Conservation (phyloP, 2,797 vertebrate genomes). For the Ctenosaura bakeri region DNA sequence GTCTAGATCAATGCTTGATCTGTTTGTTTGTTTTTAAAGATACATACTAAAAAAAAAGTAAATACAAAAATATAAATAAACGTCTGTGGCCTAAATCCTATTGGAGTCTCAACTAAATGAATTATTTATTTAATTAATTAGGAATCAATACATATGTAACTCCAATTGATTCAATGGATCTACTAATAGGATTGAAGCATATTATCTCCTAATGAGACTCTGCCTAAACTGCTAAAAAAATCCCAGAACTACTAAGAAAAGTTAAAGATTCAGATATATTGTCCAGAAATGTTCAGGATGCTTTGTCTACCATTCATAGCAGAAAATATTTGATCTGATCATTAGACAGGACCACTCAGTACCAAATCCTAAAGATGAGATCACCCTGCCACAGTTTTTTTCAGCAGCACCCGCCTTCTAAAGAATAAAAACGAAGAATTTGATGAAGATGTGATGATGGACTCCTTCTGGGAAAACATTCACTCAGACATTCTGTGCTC, state of each 20-base stretch:
- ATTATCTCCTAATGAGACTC: neutral
- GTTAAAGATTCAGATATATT: neutral
- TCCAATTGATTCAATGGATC: too few relatives aligned
- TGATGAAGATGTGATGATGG: slow-evolving; percentile 27
- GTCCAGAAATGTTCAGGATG: neutral
- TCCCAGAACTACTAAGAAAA: too few relatives aligned
- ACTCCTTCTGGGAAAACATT: slow-evolving; percentile 40
- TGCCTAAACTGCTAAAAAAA: neutral
- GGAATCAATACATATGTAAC: too few relatives aligned
- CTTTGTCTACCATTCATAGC: neutral
- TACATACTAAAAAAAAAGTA: too few relatives aligned
- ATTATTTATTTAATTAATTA: too few relatives aligned
- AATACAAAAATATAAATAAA: too few relatives aligned
- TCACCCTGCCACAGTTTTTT: neutral
- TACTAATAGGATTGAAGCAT: too few relatives aligned
- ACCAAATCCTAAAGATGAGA: neutral
- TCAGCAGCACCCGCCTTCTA: slow-evolving; percentile 37
- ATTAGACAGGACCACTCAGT: too few relatives aligned
- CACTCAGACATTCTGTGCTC: neutral
- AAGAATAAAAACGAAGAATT: slow-evolving; percentile 52
- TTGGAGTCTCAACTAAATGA: too few relatives aligned
- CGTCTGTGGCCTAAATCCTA: too few relatives aligned
- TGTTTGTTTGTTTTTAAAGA: neutral
- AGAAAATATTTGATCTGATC: neutral
- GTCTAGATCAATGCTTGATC: neutral